phyloP scores from a whole-genome alignment of 53 echinoderm and acorn worm genomes.

The Temnopleurus reevesii region DNA sequence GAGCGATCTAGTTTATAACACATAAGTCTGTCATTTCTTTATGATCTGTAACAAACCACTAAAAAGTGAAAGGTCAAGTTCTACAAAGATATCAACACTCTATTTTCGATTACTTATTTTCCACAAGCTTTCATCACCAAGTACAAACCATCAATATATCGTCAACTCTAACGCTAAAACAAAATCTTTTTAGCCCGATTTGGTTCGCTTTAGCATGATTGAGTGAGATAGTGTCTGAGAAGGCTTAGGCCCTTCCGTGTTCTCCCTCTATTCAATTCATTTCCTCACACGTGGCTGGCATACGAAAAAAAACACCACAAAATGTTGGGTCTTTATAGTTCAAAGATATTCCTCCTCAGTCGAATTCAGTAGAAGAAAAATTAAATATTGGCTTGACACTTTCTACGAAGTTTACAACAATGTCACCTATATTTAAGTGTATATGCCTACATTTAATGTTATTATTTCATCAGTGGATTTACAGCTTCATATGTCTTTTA shows the following conservation, averaged over 20 bases:
- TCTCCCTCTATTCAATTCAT: not conserved
- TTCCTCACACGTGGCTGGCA: not conserved
- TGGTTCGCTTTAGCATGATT: not conserved
- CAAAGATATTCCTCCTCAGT: too few relatives aligned
- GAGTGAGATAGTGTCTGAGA: not conserved
- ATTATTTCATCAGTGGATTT: too few relatives aligned
- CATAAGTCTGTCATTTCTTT: slow-evolving; percentile 22
- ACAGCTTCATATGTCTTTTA: too few relatives aligned
- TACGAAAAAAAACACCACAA: not conserved
- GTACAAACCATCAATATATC: slow-evolving; percentile 9
- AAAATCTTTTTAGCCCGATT: slow-evolving; percentile 3
- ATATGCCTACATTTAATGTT: too few relatives aligned
- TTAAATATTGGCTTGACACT: too few relatives aligned
- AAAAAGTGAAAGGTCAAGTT: not conserved
- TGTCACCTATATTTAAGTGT: too few relatives aligned
- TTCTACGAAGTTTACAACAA: too few relatives aligned
- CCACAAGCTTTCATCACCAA: slow-evolving; percentile 11
- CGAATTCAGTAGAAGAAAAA: too few relatives aligned
- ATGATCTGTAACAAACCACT: not conserved
- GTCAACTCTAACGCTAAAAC: slow-evolving; percentile 8
- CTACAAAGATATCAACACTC: slow-evolving; percentile 36
- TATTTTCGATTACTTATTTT: not conserved
- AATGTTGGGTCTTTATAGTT: too few relatives aligned
- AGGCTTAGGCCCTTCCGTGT: not conserved
- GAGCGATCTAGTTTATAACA: not conserved